A percentile compares a stretch with the other conserved stretches of the same genome.
Evolutionary conservation across 2,797 vertebrate species (phyloP).

Genomic region (Pachyuromys duprasi): DNA sequence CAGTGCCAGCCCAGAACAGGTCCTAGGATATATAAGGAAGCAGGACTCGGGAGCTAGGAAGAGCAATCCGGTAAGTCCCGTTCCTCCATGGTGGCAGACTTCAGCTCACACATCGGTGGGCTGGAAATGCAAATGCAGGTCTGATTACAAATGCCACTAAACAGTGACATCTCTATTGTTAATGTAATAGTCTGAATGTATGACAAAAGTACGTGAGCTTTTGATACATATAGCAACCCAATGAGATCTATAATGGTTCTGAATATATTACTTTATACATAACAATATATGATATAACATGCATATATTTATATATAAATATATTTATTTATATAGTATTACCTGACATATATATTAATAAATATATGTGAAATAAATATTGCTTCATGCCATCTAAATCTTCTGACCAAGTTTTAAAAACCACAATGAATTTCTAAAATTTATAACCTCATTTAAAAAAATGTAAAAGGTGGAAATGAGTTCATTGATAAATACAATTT

Average conservation of each 20-base stretch:
- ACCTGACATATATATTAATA: background rate
- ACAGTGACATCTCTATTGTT: conserved; percentile 36
- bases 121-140: background rate
- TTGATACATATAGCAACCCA: conserved; percentile 56
- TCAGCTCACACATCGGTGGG: background rate
- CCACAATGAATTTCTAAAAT: conserved; percentile 57
- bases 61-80: background rate
- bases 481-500: conserved; percentile 80
- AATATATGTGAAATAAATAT: background rate
- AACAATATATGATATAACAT: background rate
- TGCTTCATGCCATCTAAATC: background rate
- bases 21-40: background rate
- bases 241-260: conserved; percentile 37
- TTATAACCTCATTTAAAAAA: conserved; percentile 74
- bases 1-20: background rate
- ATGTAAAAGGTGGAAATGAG: conserved; percentile 65
- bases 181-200: conserved; percentile 53
- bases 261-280: background rate
- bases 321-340: background rate
- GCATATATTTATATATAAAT: background rate
- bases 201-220: conserved; percentile 31
- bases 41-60: too few species aligned
- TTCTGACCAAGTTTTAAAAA: conserved; percentile 16
- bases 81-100: too few species aligned
- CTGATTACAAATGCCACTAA: conserved; percentile 21